phyloP scores from a whole-genome alignment of 2,113 vertebrate species.

The Gadus macrocephalus region DNA sequence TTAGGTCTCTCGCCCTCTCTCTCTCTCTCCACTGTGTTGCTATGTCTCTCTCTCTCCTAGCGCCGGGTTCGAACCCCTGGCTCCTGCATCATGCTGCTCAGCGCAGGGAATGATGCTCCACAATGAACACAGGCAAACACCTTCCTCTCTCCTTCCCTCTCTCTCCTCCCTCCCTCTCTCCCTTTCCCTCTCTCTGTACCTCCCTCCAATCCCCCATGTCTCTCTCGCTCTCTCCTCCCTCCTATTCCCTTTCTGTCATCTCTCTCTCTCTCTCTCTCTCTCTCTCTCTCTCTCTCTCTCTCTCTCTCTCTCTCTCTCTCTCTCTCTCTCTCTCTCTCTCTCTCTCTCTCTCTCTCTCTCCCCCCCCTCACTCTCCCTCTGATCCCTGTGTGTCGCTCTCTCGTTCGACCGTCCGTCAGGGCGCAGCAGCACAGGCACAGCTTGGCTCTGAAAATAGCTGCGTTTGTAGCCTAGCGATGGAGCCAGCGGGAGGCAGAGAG shows the following conservation, averaged over 20 bases:
- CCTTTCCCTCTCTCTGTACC: constrained; percentile 23
- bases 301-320: constrained; percentile 6
- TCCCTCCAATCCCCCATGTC: constrained; percentile 4
- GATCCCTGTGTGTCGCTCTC: not conserved
- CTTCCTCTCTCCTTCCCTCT: not conserved
- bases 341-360: not conserved
- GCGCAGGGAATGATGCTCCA: constrained; percentile 26
- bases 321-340: constrained; percentile 19
- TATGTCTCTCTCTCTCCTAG: constrained; percentile 2
- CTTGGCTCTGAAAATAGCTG: constrained; percentile 63
- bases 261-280: constrained; percentile 4
- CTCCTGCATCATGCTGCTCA: constrained; percentile 28
- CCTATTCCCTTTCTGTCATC: not conserved
- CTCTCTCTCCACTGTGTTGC: constrained; percentile 11
- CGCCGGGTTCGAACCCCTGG: constrained; percentile 39
- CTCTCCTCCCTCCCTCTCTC: constrained; percentile 2
- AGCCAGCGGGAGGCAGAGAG: constrained; percentile 38
- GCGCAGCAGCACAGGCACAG: constrained; percentile 13
- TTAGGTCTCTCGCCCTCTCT: not conserved
- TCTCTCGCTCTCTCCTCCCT: not conserved
- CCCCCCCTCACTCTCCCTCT: constrained; percentile 24
- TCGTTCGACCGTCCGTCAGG: constrained; percentile 25
- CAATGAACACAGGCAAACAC: constrained; percentile 19
- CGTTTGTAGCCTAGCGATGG: constrained; percentile 55
- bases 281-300: not conserved